Percentiles rank a stretch among this genome's conserved stretches.
These are phyloP conservation scores for Amaurobius ferox DNA, from an alignment of 2,888 invertebrate species.

Conservation along the genomic window DNA sequence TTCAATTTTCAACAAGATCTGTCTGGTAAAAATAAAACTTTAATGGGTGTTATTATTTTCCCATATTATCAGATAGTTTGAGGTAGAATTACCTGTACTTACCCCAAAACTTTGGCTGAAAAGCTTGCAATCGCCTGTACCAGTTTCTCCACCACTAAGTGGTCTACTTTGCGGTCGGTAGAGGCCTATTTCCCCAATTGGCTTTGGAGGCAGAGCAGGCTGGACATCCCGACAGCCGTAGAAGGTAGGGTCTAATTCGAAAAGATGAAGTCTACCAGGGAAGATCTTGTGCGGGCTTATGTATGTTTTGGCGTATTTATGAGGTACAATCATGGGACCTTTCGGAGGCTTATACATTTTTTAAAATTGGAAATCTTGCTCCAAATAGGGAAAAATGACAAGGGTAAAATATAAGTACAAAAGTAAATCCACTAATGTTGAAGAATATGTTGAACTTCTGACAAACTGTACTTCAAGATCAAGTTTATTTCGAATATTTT, in stretches of 20 bases:
- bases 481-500: no score
- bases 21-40: no score
- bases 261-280: constrained; percentile 48
- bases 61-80: no score
- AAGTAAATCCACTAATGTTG: no score
- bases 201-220: neutral
- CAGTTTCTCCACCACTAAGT: constrained; percentile 46
- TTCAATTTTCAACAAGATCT: no score
- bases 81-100: constrained; percentile 23
- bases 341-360: constrained; percentile 17
- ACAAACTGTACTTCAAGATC: no score
- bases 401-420: no score
- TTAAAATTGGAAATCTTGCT: no score
- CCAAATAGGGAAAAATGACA: no score
- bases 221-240: constrained; percentile 31
- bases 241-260: constrained; percentile 50
- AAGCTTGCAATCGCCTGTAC: constrained; percentile 49
- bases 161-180: constrained; percentile 46
- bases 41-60: no score
- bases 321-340: constrained; percentile 51
- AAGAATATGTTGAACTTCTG: no score
- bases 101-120: constrained; percentile 69
- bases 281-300: constrained; percentile 56
- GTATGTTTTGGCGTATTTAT: constrained; percentile 51
- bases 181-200: constrained; percentile 24